Base-by-base conservation (phyloP, 2,797 vertebrate genomes). In the Peromyscus melanophrys region DNA sequence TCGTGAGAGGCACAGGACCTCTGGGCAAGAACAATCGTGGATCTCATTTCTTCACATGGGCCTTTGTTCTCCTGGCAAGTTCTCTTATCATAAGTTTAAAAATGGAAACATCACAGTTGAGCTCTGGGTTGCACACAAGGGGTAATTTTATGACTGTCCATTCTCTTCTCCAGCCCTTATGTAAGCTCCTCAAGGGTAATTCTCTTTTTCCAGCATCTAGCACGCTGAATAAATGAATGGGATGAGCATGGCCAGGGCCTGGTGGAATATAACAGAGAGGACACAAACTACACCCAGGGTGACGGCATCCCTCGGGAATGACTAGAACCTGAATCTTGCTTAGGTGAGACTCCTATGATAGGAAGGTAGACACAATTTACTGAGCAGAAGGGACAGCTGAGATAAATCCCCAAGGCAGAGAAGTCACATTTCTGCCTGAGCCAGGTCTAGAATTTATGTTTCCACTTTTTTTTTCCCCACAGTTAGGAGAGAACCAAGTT, bases 151-250 rank as follows among this genome's bases (percentile, higher is more conserved):
- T 1, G 9, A 83, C n/a, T 40, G 61, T 25, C 16, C 2, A 6
- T 2, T 46, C 13, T 3, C 1, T 2, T 75, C 23, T 29, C 11
- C 0, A 2, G 0, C 3, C 0, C 1, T 5, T 23, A 29, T 65
- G 40, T 1, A 19, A 85, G 29, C 11, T 29, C 80, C 16, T 0
- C 0, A 3, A 31, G 46, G 37, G 21, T 17, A 14, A 2, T 4
- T 88, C 52, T 76, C 75, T 69, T 80, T 80, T 85, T 34, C 61
- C 17, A 5, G n/a, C 34, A 13, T 43, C 76, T 23, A 77, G 23
- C 43, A 37, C 13, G 67, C 31, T 88, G 69, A 77, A 57, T 76
- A 8, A 76, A 46, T 17, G n/a, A 34, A 59, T 59, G 65, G 23
- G 23, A 27, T 4, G 1, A 16, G 14, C 43, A 23, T 11, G 23